These are phyloP conservation scores for Tetramorium alpestre DNA, from an alignment of 1,140 invertebrate genomes.

Conservation along the genomic window DNA sequence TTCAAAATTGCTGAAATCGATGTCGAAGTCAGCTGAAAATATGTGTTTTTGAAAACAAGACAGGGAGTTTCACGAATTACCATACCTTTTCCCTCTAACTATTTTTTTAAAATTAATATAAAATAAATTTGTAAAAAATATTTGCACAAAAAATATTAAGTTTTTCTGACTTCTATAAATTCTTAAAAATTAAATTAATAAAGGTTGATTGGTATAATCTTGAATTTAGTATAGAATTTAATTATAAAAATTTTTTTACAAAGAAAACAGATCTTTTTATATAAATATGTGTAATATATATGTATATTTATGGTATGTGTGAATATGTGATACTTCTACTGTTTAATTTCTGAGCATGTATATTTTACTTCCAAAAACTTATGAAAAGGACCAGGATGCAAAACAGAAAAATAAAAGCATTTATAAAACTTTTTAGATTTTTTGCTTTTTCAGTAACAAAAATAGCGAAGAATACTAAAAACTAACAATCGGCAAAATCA, in stretches of 20 bases:
- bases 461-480: background rate
- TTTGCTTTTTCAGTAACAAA: background rate
- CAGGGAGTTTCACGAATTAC: background rate
- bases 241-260: background rate
- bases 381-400: background rate
- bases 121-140: background rate
- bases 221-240: background rate
- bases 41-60: conserved; percentile 4
- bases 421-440: too few species aligned
- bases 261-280: background rate
- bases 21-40: conserved; percentile 9
- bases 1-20: conserved; percentile 3
- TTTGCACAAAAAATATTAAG: background rate
- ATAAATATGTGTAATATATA: too few species aligned
- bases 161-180: background rate
- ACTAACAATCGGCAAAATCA: background rate
- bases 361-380: background rate
- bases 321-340: too few species aligned
- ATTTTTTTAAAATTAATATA: background rate
- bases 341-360: background rate
- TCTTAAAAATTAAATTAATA: too few species aligned
- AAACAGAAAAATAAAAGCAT: background rate
- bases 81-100: background rate
- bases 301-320: too few species aligned
- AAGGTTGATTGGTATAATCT: too few species aligned